A percentile compares a stretch with the other conserved stretches of the same genome.
Conservation (phyloP, 2,113 vertebrate species). For the Cyphomyrus plagiostoma region DNA sequence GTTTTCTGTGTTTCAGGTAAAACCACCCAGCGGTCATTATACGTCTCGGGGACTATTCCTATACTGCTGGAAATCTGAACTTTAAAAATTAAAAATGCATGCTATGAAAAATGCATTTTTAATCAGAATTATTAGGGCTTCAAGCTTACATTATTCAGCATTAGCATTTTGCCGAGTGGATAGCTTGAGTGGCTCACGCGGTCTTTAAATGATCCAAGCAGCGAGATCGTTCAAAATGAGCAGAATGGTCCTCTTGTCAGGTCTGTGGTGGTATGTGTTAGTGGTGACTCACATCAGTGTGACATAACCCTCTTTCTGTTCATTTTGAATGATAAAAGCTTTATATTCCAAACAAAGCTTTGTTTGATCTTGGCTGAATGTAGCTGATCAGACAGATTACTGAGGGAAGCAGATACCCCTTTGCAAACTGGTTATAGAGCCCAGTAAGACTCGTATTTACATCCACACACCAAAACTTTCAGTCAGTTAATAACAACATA, state of each 20-base stretch:
- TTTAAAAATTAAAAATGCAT: not conserved
- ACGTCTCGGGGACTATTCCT: not conserved
- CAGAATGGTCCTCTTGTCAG: not conserved
- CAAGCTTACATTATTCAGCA: not conserved
- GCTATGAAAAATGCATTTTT: not conserved
- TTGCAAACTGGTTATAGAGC: not conserved
- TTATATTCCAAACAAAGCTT: not conserved
- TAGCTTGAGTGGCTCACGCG: not conserved
- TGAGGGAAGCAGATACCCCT: not conserved
- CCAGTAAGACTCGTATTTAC: not conserved
- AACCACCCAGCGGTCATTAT: not conserved
- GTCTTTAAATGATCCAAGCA: not conserved
- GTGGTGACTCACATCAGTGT: not conserved
- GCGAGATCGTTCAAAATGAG: not conserved
- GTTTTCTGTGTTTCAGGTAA: not conserved
- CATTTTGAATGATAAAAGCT: not conserved
- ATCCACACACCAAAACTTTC: not conserved
- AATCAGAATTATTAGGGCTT: not conserved
- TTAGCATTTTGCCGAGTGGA: not conserved
- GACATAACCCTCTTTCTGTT: not conserved
- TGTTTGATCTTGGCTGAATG: not conserved
- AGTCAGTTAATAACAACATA: not conserved
- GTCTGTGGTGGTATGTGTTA: not conserved
- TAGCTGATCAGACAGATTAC: not conserved
- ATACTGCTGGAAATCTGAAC: not conserved